These are phyloP conservation scores for Drosophila algonquin DNA, from an alignment of 2,888 invertebrate genomes.

Conservation along the genomic window DNA sequence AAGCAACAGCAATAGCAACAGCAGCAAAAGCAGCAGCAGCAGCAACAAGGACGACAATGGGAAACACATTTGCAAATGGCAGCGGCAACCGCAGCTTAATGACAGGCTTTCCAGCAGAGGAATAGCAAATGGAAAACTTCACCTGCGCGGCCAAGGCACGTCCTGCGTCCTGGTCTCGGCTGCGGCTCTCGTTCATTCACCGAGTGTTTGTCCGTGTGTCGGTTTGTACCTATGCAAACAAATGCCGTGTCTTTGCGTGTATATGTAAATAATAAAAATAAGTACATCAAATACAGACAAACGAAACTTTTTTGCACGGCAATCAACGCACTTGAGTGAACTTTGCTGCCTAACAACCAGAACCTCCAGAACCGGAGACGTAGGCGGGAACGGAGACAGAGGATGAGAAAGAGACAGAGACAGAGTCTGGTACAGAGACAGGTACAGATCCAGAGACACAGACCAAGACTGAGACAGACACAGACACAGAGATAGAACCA, in stretches of 20 bases:
- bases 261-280: conserved; percentile 63
- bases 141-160: conserved; percentile 64
- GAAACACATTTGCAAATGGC: conserved; percentile 79
- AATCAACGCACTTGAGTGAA: conserved; percentile 76
- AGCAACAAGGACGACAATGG: conserved; percentile 54
- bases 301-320: conserved; percentile 73
- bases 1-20: conserved; percentile 40
- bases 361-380: conserved; percentile 19
- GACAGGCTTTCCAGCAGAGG: conserved; percentile 54
- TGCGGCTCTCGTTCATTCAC: conserved; percentile 36
- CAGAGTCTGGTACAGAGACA: conserved; percentile 5
- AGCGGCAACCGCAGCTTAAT: conserved; percentile 75
- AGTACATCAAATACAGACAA: conserved; percentile 59
- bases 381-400: background rate
- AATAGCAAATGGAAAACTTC: conserved; percentile 63
- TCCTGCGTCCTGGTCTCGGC: conserved; percentile 17
- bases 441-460: conserved; percentile 1
- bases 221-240: conserved; percentile 14
- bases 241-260: conserved; percentile 15
- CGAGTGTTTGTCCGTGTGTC: conserved; percentile 10
- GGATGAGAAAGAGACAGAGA: background rate
- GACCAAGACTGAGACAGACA: background rate
- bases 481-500: conserved; percentile 6
- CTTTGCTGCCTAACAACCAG: conserved; percentile 65
- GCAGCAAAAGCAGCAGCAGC: conserved; percentile 34